Evolutionary conservation across 2,797 vertebrate species (phyloP).

Genomic region (Silurus aristotelis): DNA sequence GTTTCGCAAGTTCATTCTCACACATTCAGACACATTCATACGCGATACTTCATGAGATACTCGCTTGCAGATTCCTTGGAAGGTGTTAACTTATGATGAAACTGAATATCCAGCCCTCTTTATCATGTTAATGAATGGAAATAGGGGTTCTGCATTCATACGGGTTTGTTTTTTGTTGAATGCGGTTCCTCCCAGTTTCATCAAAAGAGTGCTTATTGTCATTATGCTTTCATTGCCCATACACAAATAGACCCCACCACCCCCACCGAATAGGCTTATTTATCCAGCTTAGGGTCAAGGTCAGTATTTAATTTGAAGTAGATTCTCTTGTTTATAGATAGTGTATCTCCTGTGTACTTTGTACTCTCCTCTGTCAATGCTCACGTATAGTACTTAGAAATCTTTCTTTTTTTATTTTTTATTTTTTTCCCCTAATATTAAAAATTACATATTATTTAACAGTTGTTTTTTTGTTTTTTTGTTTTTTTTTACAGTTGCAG

Average conservation of each 20-base stretch:
- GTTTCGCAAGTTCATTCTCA: background rate
- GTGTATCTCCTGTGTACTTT: slow-evolving; percentile 25
- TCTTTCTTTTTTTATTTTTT: background rate
- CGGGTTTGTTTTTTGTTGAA: background rate
- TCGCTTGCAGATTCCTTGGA: background rate
- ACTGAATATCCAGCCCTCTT: background rate
- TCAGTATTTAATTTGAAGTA: background rate
- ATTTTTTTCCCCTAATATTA: background rate
- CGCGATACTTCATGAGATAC: background rate
- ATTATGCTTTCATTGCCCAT: background rate
- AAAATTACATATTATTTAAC: no score
- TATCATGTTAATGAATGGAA: slow-evolving; percentile 5
- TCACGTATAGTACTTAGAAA: background rate
- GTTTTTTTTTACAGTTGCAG: background rate
- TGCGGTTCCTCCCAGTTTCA: background rate
- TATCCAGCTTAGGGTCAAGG: background rate
- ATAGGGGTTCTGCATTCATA: background rate
- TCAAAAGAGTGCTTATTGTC: background rate
- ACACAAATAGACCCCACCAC: no score
- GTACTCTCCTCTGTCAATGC: background rate
- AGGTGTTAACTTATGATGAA: background rate
- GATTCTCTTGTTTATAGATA: background rate
- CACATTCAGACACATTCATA: background rate
- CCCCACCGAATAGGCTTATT: background rate
- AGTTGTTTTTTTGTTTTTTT: background rate